These are phyloP conservation scores for Anhinga anhinga DNA, from an alignment of 2,113 vertebrate species.

Conservation along the genomic window DNA sequence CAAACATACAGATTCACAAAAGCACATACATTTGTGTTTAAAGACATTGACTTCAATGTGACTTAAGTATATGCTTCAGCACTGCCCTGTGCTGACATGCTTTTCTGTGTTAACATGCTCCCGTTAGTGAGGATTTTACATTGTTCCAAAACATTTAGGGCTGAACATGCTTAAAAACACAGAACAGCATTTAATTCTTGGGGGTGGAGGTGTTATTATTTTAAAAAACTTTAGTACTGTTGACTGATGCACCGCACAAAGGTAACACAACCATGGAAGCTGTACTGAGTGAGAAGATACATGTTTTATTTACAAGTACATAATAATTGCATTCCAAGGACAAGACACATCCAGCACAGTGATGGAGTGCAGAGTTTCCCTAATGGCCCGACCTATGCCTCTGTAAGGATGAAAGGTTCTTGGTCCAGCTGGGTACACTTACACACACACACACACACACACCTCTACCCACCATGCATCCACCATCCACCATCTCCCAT, in stretches of 20 bases:
- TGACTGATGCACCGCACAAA: not conserved
- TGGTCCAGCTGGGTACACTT: not conserved
- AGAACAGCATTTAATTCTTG: not conserved
- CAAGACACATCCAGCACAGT: not conserved
- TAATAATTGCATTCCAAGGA: not conserved
- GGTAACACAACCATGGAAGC: not conserved
- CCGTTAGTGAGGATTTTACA: not conserved
- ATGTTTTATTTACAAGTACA: not conserved
- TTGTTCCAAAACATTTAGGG: not conserved
- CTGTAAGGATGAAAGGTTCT: not conserved
- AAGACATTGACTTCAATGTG: not conserved
- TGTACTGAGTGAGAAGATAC: not conserved
- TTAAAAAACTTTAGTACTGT: not conserved
- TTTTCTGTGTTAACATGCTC: not conserved
- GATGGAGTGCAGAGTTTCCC: not conserved
- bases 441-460: rapidly evolving
- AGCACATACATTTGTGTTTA: not conserved
- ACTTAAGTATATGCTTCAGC: not conserved
- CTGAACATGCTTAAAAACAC: not conserved
- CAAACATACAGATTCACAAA: not conserved
- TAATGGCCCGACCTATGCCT: not conserved
- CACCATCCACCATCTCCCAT: not conserved
- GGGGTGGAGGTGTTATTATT: not conserved
- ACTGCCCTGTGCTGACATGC: not conserved
- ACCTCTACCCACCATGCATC: rapidly evolving